Conservation (phyloP, 2,888 invertebrate species). For the Eupsilia transversa region DNA sequence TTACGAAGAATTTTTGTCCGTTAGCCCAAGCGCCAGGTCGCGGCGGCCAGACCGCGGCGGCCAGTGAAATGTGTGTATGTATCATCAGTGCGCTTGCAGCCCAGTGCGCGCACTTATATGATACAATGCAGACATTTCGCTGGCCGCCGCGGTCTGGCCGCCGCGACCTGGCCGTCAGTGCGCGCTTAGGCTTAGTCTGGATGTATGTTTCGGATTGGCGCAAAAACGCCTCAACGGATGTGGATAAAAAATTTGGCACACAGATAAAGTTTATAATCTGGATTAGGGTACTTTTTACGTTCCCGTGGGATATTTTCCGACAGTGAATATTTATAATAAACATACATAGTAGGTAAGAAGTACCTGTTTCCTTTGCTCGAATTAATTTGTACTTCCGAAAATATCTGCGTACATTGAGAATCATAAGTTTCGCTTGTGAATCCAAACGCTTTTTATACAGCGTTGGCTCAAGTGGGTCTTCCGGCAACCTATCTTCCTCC, state of each 20-base stretch:
- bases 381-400: conserved; percentile 10
- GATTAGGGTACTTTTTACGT: background rate
- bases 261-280: background rate
- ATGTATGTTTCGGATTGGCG: background rate
- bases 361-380: conserved; percentile 30
- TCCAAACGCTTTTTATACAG: background rate
- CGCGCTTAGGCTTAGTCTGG: too few relatives aligned
- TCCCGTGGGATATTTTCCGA: too few relatives aligned
- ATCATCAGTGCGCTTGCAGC: too few relatives aligned
- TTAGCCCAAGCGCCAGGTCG: too few relatives aligned
- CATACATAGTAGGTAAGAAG: too few relatives aligned
- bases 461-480: conserved; percentile 21
- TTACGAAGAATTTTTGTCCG: background rate
- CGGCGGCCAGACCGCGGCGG: too few relatives aligned
- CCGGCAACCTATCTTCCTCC: background rate
- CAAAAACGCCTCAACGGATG: background rate
- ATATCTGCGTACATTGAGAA: conserved; percentile 39
- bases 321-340: too few relatives aligned
- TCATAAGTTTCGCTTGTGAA: conserved; percentile 33
- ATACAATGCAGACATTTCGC: too few relatives aligned
- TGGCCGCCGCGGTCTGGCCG: too few relatives aligned
- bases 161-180: too few relatives aligned
- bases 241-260: background rate
- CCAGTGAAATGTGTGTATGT: too few relatives aligned
- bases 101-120: too few relatives aligned